Conservation (phyloP, 2,888 invertebrate species). For the Hyposoter dolosus region DNA sequence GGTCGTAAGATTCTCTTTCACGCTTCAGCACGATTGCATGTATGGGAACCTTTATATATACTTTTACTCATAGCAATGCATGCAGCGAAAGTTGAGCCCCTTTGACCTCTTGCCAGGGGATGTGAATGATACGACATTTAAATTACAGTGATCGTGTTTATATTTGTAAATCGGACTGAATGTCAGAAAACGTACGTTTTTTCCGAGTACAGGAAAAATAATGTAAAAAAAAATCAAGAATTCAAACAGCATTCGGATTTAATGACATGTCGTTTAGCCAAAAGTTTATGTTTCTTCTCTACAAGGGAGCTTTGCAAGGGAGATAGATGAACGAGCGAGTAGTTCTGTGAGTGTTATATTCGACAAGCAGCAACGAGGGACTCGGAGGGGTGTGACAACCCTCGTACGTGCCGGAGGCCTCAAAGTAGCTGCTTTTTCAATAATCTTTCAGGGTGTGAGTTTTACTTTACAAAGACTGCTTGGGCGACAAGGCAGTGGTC, state of each 20-base stretch:
- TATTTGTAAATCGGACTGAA: no score
- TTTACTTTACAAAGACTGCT: not conserved
- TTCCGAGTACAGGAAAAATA: not conserved
- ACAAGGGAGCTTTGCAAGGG: not conserved
- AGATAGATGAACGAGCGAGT: not conserved
- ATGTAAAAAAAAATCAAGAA: not conserved
- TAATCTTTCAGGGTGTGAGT: not conserved
- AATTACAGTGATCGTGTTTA: no score
- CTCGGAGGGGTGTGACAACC: not conserved
- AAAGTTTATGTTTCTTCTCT: not conserved
- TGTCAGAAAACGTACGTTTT: no score
- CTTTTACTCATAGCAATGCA: not conserved
- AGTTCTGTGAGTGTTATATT: not conserved
- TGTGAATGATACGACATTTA: no score
- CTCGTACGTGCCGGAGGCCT: not conserved
- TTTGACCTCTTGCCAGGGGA: not conserved
- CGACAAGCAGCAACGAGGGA: not conserved
- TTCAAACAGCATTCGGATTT: not conserved
- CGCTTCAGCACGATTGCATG: not conserved
- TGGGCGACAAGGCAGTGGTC: not conserved
- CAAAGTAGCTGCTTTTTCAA: not conserved
- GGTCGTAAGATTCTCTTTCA: constrained; percentile 22
- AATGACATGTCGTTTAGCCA: not conserved
- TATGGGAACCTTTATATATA: not conserved
- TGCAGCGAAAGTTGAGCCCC: not conserved